phyloP scores from a whole-genome alignment of 1,140 invertebrate species.

The Aphaenogaster rudis region DNA sequence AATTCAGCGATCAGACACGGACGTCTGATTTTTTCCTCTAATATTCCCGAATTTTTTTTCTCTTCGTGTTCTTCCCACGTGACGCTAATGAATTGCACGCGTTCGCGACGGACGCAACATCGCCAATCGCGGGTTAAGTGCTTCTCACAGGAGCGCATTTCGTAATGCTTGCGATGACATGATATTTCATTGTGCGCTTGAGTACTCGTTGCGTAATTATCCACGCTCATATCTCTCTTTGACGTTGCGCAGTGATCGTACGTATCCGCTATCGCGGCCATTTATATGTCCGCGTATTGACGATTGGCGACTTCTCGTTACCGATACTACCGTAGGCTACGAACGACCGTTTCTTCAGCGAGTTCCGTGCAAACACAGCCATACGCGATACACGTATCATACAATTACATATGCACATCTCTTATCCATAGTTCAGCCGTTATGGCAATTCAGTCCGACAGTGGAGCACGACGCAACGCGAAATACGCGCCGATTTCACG shows the following conservation, averaged over 20 bases:
- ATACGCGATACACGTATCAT: background rate
- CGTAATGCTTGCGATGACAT: conserved; percentile 63
- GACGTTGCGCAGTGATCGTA: conserved; percentile 58
- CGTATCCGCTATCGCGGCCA: conserved; percentile 56
- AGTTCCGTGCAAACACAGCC: conserved; percentile 44
- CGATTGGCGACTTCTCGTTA: conserved; percentile 79
- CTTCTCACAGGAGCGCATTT: conserved; percentile 25
- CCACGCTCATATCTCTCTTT: conserved; percentile 58
- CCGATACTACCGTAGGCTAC: conserved; percentile 73
- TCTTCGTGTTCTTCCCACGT: background rate
- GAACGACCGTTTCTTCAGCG: conserved; percentile 69
- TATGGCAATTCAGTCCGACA: conserved; percentile 22
- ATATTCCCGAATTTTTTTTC: background rate
- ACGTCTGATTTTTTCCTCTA: background rate
- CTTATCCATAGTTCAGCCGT: conserved; percentile 48
- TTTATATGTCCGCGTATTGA: conserved; percentile 73
- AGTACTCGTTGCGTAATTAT: conserved; percentile 70
- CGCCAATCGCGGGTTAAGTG: conserved; percentile 27
- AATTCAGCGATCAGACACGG: background rate
- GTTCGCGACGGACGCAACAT: background rate
- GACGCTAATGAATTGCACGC: conserved; percentile 5
- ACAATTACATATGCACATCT: conserved; percentile 59
- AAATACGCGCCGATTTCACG: conserved; percentile 65
- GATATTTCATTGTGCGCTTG: conserved; percentile 71
- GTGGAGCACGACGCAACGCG: background rate